phyloP scores from a whole-genome alignment of 2,113 vertebrate species.

The Anolis sagrei region DNA sequence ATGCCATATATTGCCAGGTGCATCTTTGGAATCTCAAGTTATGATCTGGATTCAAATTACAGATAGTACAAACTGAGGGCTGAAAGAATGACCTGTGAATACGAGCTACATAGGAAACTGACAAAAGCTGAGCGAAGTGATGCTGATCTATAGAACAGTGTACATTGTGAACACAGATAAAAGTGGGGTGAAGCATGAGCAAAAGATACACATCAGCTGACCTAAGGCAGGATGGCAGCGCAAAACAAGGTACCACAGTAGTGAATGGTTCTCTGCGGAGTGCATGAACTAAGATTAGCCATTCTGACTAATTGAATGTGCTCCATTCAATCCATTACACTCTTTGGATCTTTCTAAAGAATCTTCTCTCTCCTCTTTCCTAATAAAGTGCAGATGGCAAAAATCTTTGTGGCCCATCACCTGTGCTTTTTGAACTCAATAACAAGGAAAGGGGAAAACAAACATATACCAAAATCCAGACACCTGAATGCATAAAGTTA shows the following conservation, averaged over 20 bases:
- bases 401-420: conserved; percentile 73
- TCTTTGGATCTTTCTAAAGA: conserved; percentile 64
- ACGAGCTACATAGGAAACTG: neutral
- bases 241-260: conserved; percentile 44
- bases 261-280: conserved; percentile 45
- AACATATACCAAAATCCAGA: conserved; percentile 37
- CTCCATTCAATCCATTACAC: conserved; percentile 53
- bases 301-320: conserved; percentile 62
- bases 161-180: neutral
- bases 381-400: conserved; percentile 82
- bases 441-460: conserved; percentile 30
- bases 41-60: neutral
- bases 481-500: conserved; percentile 55
- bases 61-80: neutral
- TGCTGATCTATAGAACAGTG: neutral
- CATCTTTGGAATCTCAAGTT: neutral
- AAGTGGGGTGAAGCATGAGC: neutral
- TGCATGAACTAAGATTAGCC: conserved; percentile 3
- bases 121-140: neutral
- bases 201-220: accelerated
- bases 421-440: conserved; percentile 74
- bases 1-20: neutral
- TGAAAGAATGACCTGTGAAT: no score
- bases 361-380: conserved; percentile 48
- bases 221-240: conserved; percentile 57